Conservation (phyloP, 2,888 invertebrate genomes). For the Drosophila greeni region DNA sequence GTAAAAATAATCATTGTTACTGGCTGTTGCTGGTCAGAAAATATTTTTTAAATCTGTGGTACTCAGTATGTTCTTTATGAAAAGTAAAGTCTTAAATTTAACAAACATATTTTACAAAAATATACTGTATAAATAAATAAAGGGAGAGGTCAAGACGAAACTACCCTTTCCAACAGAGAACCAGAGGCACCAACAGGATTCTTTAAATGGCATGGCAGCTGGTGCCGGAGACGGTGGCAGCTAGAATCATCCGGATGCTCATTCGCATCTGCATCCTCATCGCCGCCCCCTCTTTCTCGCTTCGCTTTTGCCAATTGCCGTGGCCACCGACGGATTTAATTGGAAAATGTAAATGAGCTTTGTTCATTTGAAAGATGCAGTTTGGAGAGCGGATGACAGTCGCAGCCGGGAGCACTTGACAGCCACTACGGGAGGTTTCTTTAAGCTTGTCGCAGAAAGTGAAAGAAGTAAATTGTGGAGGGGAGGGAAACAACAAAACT, state of each 20-base stretch:
- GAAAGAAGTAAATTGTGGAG: slow-evolving; percentile 14
- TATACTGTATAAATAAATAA: neutral
- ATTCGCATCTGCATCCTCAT: slow-evolving; percentile 10
- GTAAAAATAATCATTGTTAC: neutral
- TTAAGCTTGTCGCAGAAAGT: slow-evolving; percentile 47
- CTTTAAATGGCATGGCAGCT: slow-evolving; percentile 28
- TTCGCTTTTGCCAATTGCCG: slow-evolving; percentile 43
- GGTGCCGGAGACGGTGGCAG: slow-evolving; percentile 30
- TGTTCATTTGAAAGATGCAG: slow-evolving; percentile 68
- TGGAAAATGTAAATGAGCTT: slow-evolving; percentile 77
- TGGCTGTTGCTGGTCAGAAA: neutral
- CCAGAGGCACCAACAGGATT: slow-evolving; percentile 6
- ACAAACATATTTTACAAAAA: neutral
- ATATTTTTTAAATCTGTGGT: neutral
- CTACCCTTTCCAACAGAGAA: neutral
- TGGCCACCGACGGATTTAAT: slow-evolving; percentile 72
- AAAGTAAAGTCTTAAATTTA: neutral
- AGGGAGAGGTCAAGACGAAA: neutral
- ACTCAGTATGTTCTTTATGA: neutral
- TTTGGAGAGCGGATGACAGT: slow-evolving; percentile 39
- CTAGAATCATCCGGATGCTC: slow-evolving; percentile 26
- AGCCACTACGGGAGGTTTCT: slow-evolving; percentile 56
- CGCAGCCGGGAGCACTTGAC: slow-evolving; percentile 58
- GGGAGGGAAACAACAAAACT: slow-evolving; percentile 34
- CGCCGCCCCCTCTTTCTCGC: neutral